Base-by-base conservation (phyloP, 2,113 vertebrate genomes). In the Archilochus colubris region DNA sequence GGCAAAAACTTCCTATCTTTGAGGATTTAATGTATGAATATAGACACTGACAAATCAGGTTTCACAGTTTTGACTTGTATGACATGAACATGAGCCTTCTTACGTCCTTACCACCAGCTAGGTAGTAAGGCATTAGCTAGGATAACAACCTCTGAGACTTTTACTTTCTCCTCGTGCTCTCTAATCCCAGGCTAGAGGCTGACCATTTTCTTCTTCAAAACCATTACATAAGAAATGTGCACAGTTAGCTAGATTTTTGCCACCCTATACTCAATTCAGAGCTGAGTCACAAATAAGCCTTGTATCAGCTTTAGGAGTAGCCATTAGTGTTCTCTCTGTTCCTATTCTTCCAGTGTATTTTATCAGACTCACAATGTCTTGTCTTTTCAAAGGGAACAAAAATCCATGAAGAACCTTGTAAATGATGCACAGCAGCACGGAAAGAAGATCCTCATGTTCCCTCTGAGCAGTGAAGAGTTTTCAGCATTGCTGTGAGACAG, bases 121-220 rank as follows among this genome's bases (percentile, higher is more conserved):
- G 40, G 40, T 40, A 10, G 40, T 7, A 6, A 20, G 23, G 7
- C 5, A 12, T 31, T 19, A 64, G 8, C 15, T 28, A 75, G 24
- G 17, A 61, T 18, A 27, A 20, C 13, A 36, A 54, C 13, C 12
- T 14, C 3, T 0, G 0, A 66, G 21, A 69, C 10, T 21, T 87
- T n/a, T 15, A n/a, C 16, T 6, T 3, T 44, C 23, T 54, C 27
- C 25, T 50, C 30, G 3, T 31, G 14, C 36, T 82, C 19, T 44
- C 36, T 44, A 38, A 10, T 28, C 31, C 40, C 66, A 72, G 16
- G 2, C 31, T 36, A 69, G 14, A 57, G 28, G 33, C 12, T 59
- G 36, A 63, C 11, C 14, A 62, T 20, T 57, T 76, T 53, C 53
- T 63, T n/a, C 53, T 63, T n/a, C 19, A 54, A 69, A 73, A 59